phyloP scores from a whole-genome alignment of 2,888 invertebrate genomes.

The Dasysyrphus albostriatus region DNA sequence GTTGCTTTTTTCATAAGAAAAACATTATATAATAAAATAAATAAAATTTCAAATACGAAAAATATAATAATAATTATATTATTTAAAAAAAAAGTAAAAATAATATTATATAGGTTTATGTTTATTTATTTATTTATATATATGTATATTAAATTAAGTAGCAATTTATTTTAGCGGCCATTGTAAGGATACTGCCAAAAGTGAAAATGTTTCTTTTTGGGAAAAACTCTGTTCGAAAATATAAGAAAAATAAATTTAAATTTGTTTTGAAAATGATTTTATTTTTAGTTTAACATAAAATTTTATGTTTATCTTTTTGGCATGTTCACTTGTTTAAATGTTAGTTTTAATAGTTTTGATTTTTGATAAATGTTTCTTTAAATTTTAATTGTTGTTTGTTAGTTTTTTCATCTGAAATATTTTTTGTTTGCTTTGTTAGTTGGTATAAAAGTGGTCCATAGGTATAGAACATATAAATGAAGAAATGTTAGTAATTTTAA shows the following conservation, averaged over 20 bases:
- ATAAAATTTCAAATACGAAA: slow-evolving; percentile 23
- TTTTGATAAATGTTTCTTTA: background rate
- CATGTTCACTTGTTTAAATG: slow-evolving; percentile 27
- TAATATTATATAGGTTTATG: slow-evolving; percentile 18
- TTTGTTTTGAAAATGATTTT: slow-evolving; percentile 16
- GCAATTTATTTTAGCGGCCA: slow-evolving; percentile 69
- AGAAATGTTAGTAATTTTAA: background rate
- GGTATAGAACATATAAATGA: slow-evolving; percentile 27
- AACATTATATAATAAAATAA: slow-evolving; percentile 42
- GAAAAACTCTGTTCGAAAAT: slow-evolving; percentile 66
- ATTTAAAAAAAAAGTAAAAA: slow-evolving; percentile 38
- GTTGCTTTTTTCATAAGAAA: slow-evolving; percentile 49
- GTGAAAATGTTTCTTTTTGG: slow-evolving; percentile 72
- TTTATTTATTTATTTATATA: slow-evolving; percentile 10
- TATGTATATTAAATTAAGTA: slow-evolving; percentile 22
- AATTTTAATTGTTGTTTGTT: background rate
- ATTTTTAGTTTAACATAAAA: background rate
- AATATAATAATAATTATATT: slow-evolving; percentile 25
- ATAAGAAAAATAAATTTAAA: slow-evolving; percentile 29
- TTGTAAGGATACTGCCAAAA: slow-evolving; percentile 72
- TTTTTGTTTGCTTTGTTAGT: slow-evolving; percentile 37
- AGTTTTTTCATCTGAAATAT: slow-evolving; percentile 35
- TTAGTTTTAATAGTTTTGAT: slow-evolving; percentile 21
- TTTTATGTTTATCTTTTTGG: slow-evolving; percentile 29
- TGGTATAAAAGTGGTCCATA: slow-evolving; percentile 73